Percentiles rank a stretch among this genome's conserved stretches.
phyloP scores from a whole-genome alignment of 2,888 invertebrate species.

The Dolomedes plantarius region DNA sequence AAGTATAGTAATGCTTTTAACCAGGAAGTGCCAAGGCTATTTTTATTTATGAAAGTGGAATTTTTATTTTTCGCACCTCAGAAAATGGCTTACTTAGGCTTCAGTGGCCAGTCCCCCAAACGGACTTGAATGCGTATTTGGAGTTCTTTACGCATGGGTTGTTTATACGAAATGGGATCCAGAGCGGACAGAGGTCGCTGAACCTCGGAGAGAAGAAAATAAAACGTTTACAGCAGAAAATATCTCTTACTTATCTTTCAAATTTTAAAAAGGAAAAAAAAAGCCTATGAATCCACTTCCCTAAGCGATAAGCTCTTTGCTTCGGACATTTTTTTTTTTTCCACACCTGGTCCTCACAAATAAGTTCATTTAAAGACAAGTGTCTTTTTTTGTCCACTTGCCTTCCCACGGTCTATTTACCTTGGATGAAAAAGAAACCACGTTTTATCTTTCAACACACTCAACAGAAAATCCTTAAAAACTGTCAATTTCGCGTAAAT shows the following conservation, averaged over 20 bases:
- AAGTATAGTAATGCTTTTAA: too few relatives aligned
- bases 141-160: conserved; percentile 13
- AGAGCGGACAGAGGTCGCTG: conserved; percentile 22
- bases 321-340: background rate
- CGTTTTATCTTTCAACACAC: too few relatives aligned
- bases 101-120: background rate
- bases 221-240: conserved; percentile 5
- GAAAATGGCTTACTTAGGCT: too few relatives aligned
- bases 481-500: too few relatives aligned
- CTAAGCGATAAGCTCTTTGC: background rate
- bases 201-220: background rate
- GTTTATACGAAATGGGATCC: conserved; percentile 7
- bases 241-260: background rate
- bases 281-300: background rate
- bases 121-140: background rate
- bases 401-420: background rate
- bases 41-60: too few relatives aligned
- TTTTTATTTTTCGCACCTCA: too few relatives aligned
- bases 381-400: background rate
- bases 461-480: too few relatives aligned
- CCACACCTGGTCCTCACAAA: background rate
- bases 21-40: too few relatives aligned
- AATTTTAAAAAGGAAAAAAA: conserved; percentile 5
- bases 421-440: too few relatives aligned
- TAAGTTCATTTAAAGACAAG: background rate